Base-by-base conservation (phyloP, 2,113 vertebrate genomes). In the Cavia porcellus region DNA sequence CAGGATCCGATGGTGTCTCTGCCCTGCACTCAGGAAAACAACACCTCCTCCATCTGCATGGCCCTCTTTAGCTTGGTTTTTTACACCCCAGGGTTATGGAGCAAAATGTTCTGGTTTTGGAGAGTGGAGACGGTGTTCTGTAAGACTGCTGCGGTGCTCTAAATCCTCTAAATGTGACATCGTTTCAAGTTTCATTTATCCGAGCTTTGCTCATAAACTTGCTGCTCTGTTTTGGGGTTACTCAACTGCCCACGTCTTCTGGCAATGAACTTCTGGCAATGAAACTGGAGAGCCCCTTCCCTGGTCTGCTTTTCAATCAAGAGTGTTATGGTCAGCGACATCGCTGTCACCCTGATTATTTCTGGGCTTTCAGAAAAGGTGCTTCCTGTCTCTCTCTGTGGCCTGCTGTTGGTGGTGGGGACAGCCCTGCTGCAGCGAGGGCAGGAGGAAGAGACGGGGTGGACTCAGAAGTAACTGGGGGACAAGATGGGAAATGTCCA, bases 11-110 rank as follows among this genome's bases (percentile, higher is more conserved):
- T 2, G 5, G 4, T 30, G 30, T 80, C 2, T 61, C 52, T 83
- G 64, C 5, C 25, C 15, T 38, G 1, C 90, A 55, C 61, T 38
- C 75, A 5, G 14, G 45, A n/a, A 25, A 25, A 62, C 2, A 25
- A 62, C 2, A 42, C 24, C 30, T 47, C 35, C 45, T 82, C 13
- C 2, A 4, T 4, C 13, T 7, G 6, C 32, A 1, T 2, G 5
- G 3, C 8, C 28, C 17, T 17, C 42, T 38, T 15, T 22, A 52
- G 38, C 32, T 47, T 52, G 24, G 8, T 59, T 80, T 79, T 74
- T 52, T 47, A 72, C 50, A 68, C 38, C 9, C 12, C 32, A 77
- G 62, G 12, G 30, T 32, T 14, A 15, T 4, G 77, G 28, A 52
- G 52, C 42, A 28, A 84, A 77, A 66, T 17, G 32, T 38, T 80